phyloP scores from a whole-genome alignment of 2,113 vertebrate genomes.

The Tringa solitaria region DNA sequence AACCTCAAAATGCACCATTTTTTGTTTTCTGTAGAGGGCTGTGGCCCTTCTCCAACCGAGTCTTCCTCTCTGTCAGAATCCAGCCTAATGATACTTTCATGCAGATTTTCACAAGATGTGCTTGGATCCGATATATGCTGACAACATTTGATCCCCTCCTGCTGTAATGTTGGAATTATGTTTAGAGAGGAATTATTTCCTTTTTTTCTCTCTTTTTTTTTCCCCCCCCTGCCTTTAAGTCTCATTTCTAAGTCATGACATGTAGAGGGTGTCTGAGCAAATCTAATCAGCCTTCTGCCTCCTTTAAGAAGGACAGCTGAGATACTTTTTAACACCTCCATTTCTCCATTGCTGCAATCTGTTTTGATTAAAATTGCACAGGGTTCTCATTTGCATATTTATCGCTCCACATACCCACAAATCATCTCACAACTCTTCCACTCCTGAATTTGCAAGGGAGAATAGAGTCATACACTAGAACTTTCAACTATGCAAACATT shows the following conservation, averaged over 20 bases:
- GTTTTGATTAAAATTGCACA: constrained; percentile 41
- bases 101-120: not conserved
- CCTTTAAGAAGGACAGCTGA: constrained; percentile 20
- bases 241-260: constrained; percentile 36
- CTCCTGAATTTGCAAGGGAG: not conserved
- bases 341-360: constrained; percentile 27
- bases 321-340: constrained; percentile 14
- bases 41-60: not conserved
- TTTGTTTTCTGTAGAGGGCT: not conserved
- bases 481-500: not conserved
- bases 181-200: not conserved
- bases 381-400: constrained; percentile 42
- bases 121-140: not conserved
- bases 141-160: not conserved
- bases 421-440: not conserved
- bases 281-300: constrained; percentile 49
- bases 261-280: constrained; percentile 6
- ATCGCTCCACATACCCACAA: not conserved
- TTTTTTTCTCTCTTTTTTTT: not conserved
- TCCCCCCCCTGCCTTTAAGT: not conserved
- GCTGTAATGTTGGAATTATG: not conserved
- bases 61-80: not conserved
- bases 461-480: not conserved
- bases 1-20: not conserved
- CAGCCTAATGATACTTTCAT: not conserved